Conservation (phyloP, 2,113 vertebrate species). For the Calidris pygmaea region DNA sequence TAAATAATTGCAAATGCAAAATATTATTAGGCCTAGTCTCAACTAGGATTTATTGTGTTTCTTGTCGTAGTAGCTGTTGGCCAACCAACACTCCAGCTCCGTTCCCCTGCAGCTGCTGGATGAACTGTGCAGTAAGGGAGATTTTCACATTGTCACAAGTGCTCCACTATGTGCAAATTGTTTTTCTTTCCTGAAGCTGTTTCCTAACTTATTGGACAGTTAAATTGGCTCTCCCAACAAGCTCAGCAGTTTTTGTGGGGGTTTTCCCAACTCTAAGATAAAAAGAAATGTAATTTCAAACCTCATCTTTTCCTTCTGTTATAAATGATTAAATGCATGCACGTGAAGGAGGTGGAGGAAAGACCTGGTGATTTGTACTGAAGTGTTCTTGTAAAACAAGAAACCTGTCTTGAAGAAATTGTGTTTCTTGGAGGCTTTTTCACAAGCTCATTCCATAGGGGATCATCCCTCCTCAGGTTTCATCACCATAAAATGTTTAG, state of each 20-base stretch:
- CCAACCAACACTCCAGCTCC: background rate
- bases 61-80: background rate
- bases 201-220: background rate
- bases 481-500: background rate
- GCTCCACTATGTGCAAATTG: background rate
- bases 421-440: background rate
- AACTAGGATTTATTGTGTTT: background rate
- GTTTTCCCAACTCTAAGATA: background rate
- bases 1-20: background rate
- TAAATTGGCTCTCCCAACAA: background rate
- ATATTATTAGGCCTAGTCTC: background rate
- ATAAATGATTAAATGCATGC: background rate
- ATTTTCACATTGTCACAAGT: background rate
- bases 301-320: background rate
- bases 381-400: background rate
- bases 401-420: background rate
- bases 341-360: background rate
- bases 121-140: background rate
- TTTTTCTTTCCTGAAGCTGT: background rate
- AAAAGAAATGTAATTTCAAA: background rate
- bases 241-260: background rate
- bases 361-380: background rate
- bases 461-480: background rate
- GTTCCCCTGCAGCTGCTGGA: background rate
- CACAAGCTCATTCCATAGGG: background rate